A percentile compares a stretch with the other conserved stretches of the same genome.
Conservation (phyloP, 2,113 vertebrate species). For the Emberiza fucata region DNA sequence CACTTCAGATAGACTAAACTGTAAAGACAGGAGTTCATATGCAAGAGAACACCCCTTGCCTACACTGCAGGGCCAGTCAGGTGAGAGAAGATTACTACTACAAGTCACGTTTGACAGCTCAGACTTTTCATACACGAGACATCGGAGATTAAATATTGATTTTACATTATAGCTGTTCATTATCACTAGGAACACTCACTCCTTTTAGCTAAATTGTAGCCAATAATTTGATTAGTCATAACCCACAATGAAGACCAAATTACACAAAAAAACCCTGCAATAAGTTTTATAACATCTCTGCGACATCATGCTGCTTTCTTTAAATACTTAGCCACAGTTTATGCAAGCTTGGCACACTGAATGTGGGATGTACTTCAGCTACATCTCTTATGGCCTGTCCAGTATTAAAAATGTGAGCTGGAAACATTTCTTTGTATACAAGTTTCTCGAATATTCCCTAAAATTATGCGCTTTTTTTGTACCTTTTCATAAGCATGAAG, state of each 20-base stretch:
- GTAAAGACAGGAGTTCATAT: background rate
- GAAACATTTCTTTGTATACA: background rate
- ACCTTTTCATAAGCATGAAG: background rate
- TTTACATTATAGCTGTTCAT: constrained; percentile 37
- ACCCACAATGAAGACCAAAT: background rate
- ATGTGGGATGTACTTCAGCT: background rate
- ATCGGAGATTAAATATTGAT: constrained; percentile 48
- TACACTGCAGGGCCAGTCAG: background rate
- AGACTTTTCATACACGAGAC: background rate
- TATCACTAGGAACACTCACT: background rate
- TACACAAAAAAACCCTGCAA: background rate
- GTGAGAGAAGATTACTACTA: background rate
- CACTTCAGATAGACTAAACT: background rate
- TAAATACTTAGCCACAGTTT: background rate
- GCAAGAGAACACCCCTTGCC: background rate
- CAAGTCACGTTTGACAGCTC: background rate
- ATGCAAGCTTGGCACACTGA: background rate
- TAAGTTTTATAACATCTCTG: background rate
- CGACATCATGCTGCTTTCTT: background rate
- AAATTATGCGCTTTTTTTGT: background rate
- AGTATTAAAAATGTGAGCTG: background rate
- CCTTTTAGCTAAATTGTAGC: background rate
- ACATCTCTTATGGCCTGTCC: background rate
- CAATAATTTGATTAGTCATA: constrained; percentile 22
- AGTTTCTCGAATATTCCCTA: background rate